These are phyloP conservation scores for Parazoanthus darwini DNA, from an alignment of 92 coral and sea anemone genomes.

Conservation along the genomic window DNA sequence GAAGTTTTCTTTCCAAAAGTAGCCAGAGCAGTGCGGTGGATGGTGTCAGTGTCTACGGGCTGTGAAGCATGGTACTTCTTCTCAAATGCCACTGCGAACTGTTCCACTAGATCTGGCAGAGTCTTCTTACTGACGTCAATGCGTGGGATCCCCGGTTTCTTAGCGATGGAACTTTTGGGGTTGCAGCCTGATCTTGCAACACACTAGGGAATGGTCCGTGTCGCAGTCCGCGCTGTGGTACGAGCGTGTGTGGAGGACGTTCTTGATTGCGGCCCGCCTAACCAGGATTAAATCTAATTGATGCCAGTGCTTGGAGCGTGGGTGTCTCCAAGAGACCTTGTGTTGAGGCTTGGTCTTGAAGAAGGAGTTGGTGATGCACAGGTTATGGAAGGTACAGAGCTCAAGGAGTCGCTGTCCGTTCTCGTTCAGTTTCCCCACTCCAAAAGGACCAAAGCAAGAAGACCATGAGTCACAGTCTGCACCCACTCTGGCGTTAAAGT, in stretches of 20 bases:
- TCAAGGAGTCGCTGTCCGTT: constrained; percentile 19
- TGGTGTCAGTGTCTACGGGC: constrained; percentile 30
- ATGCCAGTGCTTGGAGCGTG: constrained; percentile 18
- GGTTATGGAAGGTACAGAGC: constrained; percentile 39
- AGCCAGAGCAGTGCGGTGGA: constrained; percentile 49
- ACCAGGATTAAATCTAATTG: constrained; percentile 26
- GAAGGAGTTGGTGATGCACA: constrained; percentile 42
- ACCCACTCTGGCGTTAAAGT: no score
- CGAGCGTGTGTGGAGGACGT: constrained; percentile 39
- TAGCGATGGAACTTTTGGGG: constrained; percentile 50
- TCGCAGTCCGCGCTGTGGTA: constrained; percentile 70
- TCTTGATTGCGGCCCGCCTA: constrained; percentile 27
- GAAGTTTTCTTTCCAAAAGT: neutral
- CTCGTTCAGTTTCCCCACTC: no score
- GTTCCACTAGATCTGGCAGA: constrained; percentile 46
- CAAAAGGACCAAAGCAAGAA: no score
- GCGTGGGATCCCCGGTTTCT: constrained; percentile 43
- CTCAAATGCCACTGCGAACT: constrained; percentile 42
- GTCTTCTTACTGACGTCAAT: constrained; percentile 49
- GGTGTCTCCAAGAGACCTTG: no score
- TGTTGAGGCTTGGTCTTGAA: no score
- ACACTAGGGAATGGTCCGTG: constrained; percentile 65
- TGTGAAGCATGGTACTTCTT: neutral
- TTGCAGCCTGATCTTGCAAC: constrained; percentile 61
- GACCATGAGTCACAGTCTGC: no score